Evolutionary conservation across 2,888 invertebrate genomes (phyloP), one percentile per base, ranked within the genome.

Genomic region (Leptinotarsa peninsularis): DNA sequence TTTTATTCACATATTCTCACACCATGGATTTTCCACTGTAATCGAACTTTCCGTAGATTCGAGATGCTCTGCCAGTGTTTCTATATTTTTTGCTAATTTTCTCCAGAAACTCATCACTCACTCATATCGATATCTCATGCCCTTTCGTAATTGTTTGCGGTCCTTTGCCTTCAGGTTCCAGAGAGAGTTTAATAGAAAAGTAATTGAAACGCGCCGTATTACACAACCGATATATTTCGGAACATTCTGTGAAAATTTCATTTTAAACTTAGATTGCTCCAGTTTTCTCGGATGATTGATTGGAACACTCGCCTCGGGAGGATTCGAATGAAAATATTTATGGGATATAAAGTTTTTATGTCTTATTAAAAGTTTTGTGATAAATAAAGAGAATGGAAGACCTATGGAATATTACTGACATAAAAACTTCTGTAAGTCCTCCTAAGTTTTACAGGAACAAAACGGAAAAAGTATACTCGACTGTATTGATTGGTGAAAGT

Each of bases 181-280:
- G 15, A 27, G 27, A 49, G 68, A 49, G 70, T 69, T 78, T 77
- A 73, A 76, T 75, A 23, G 50, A 49, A 60, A 63, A 58, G 67
- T 77, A 74, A 77, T 77, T 77, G 75, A 71, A 67, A 71, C 76
- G 72, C 52, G 71, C 60, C 60, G 27, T 23, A 23, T 60, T 23
- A 14, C 60, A 60, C 23, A 60, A 60, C 66, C 75, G 74, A 76
- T 74, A 77, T 78, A 79, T 78, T 67, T 67, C 52, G 13, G 23
- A 67, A 49, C 43, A 67, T 23, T 52, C 67, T 50, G 23, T 49
- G 67, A 75, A 78, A 78, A 80, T 79, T 80, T 80, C 79, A 79
- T 80, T 79, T 80, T 76, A 79, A 80, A 79, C 76, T 79, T 79
- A 79, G 73, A 79, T 79, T 79, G 78, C 77, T 75, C 78, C 74